Conservation (phyloP, 2,797 vertebrate species). For the Onychomys arenicola region DNA sequence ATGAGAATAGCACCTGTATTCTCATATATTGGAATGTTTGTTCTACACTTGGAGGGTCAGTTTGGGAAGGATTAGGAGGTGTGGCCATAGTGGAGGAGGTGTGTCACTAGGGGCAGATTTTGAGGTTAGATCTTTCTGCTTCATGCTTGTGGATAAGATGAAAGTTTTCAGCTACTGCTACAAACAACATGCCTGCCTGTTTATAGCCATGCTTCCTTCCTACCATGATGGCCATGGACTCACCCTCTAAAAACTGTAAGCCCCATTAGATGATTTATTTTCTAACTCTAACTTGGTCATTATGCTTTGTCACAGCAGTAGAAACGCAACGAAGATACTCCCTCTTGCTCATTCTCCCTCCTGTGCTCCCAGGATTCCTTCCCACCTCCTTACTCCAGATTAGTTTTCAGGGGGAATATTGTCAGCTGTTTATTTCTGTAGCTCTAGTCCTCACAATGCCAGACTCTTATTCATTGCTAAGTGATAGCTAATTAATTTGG, state of each 20-base stretch:
- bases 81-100: no score
- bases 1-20: background rate
- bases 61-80: background rate
- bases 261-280: background rate
- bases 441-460: background rate
- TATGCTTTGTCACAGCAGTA: background rate
- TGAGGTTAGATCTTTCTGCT: background rate
- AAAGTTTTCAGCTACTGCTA: background rate
- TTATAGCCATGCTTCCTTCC: background rate
- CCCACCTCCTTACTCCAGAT: background rate
- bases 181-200: background rate
- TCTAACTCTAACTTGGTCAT: background rate
- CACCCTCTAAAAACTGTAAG: background rate
- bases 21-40: background rate
- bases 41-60: no score
- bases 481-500: constrained; percentile 45
- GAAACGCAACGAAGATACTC: no score
- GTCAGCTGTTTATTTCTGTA: background rate
- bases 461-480: background rate
- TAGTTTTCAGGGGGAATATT: background rate
- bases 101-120: background rate
- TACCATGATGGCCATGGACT: background rate
- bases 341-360: background rate
- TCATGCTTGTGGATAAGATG: background rate
- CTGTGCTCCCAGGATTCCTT: no score